These are phyloP conservation scores for Drosophila auraria DNA, from an alignment of 1,140 invertebrate genomes.

Conservation along the genomic window DNA sequence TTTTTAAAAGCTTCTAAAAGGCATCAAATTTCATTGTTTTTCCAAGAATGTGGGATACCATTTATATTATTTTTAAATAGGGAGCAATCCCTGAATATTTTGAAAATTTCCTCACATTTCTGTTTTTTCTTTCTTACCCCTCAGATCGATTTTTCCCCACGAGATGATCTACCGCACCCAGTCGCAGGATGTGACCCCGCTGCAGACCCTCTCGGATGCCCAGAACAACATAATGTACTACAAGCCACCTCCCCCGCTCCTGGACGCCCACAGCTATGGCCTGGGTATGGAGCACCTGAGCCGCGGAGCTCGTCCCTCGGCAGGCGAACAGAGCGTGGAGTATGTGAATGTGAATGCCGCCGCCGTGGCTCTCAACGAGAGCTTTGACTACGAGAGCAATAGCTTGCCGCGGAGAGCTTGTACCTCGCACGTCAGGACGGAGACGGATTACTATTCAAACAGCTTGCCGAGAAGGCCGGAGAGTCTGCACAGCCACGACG, in stretches of 20 bases:
- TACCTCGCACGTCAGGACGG: constrained; percentile 68
- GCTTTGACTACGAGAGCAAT: constrained; percentile 82
- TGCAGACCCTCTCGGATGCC: constrained; percentile 68
- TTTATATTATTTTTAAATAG: too few relatives aligned
- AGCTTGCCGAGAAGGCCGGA: constrained; percentile 74
- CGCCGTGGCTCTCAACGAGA: constrained; percentile 67
- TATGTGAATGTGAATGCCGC: constrained; percentile 73
- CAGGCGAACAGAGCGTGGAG: constrained; percentile 58
- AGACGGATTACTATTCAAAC: constrained; percentile 76
- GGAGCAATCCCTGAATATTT: too few relatives aligned
- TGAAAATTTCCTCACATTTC: too few relatives aligned
- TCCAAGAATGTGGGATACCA: too few relatives aligned
- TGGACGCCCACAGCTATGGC: constrained; percentile 65
- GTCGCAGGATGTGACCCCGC: constrained; percentile 88
- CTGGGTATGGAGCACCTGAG: constrained; percentile 71
- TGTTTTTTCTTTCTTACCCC: background rate
- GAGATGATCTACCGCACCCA: constrained; percentile 92
- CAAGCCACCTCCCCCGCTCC: constrained; percentile 72
- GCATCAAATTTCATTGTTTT: too few relatives aligned
- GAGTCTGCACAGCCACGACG: constrained; percentile 62
- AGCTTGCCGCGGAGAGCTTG: constrained; percentile 77
- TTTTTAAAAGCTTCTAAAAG: too few relatives aligned
- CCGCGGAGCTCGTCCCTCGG: constrained; percentile 30
- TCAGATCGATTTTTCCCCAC: constrained; percentile 86
- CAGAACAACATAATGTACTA: constrained; percentile 83